These are phyloP conservation scores for Mobula hypostoma DNA, from an alignment of 2,113 vertebrate genomes.

Conservation along the genomic window DNA sequence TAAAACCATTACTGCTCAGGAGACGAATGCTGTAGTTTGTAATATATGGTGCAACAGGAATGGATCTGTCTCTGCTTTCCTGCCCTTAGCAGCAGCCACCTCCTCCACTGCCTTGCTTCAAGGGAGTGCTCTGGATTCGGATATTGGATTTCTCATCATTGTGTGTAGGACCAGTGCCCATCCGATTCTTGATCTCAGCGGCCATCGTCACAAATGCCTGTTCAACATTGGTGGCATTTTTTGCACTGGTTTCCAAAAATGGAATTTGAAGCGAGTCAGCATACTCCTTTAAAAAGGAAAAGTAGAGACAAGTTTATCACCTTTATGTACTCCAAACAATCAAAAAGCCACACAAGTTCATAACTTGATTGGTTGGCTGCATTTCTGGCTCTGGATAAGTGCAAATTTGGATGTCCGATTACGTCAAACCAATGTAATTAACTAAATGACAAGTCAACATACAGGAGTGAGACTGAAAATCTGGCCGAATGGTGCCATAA, in stretches of 20 bases:
- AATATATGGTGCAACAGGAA: constrained; percentile 24
- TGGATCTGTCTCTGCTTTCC: background rate
- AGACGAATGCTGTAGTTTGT: constrained; percentile 18
- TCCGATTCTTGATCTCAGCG: constrained; percentile 42
- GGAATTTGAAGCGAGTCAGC: constrained; percentile 41
- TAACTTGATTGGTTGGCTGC: background rate
- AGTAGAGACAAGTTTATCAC: background rate
- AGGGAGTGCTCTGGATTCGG: constrained; percentile 42
- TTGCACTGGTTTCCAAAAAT: constrained; percentile 39
- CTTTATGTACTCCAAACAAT: background rate
- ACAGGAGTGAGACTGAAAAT: too few species aligned
- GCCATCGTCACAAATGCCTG: constrained; percentile 44
- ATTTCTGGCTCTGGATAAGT: background rate
- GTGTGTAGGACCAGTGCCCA: constrained; percentile 39
- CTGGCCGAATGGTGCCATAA: too few species aligned
- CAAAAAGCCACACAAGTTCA: too few species aligned
- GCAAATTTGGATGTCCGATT: background rate
- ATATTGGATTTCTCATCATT: constrained; percentile 37
- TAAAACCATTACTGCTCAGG: constrained; percentile 33
- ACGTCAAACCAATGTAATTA: too few species aligned
- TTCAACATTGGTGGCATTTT: constrained; percentile 28
- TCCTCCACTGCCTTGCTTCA: constrained; percentile 39
- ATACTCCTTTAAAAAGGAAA: constrained; percentile 36
- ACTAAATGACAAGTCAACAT: too few species aligned
- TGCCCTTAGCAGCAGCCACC: constrained; percentile 12